Conservation (phyloP, 2,888 invertebrate species). For the Melanophora roralis region DNA sequence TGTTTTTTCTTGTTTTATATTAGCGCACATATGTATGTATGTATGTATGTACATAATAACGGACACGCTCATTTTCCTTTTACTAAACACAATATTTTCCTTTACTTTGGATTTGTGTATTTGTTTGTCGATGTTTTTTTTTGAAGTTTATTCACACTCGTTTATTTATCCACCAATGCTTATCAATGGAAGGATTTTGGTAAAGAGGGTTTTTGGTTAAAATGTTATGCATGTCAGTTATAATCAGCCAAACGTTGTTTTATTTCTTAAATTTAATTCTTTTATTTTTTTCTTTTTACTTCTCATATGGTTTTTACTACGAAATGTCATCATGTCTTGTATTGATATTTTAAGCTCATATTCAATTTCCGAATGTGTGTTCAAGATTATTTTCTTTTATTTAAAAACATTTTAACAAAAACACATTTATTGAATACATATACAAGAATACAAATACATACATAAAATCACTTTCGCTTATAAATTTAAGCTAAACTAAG, state of each 20-base stretch:
- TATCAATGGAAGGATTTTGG: background rate
- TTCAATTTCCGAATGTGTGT: slow-evolving; percentile 58
- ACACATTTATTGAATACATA: background rate
- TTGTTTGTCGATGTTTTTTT: too few relatives aligned
- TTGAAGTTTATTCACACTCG: background rate
- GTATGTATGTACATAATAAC: background rate
- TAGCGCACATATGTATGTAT: background rate
- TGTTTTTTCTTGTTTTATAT: background rate
- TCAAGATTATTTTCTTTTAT: background rate
- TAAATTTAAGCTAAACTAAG: slow-evolving; percentile 14
- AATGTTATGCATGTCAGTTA: slow-evolving; percentile 49
- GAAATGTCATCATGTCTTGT: slow-evolving; percentile 48
- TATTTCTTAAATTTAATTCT: slow-evolving; percentile 32
- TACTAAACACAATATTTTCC: background rate
- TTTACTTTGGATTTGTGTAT: too few relatives aligned
- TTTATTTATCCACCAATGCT: background rate
- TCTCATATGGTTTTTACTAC: background rate
- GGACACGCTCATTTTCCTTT: background rate
- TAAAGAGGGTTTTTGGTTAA: slow-evolving; percentile 13
- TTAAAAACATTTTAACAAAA: background rate
- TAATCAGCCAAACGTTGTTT: slow-evolving; percentile 52
- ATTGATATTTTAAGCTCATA: slow-evolving; percentile 61
- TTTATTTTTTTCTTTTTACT: background rate
- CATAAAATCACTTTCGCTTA: slow-evolving; percentile 26
- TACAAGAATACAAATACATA: background rate